Conservation (phyloP, 1,140 invertebrate genomes). For the Anoplolepis gracilipes region DNA sequence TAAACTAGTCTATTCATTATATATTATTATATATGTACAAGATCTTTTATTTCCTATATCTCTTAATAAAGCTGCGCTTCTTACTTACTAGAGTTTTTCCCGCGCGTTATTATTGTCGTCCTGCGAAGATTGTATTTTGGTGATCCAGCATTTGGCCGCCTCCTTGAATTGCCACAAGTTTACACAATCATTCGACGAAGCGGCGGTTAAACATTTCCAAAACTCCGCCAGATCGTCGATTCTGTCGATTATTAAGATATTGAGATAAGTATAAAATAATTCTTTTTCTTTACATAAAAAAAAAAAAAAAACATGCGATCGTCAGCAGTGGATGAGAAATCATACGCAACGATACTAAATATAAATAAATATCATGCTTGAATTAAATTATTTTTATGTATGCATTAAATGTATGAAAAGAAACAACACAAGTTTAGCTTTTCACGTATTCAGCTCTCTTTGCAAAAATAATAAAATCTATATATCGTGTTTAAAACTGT, state of each 20-base stretch:
- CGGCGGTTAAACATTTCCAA: background rate
- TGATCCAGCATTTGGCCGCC: conserved; percentile 34
- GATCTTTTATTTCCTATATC: background rate
- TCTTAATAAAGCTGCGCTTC: background rate
- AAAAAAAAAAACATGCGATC: background rate
- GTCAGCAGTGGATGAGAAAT: background rate
- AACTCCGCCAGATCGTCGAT: conserved; percentile 21
- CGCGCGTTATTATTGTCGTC: background rate
- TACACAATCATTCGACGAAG: conserved; percentile 3
- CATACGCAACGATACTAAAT: background rate
- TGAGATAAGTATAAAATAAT: background rate
- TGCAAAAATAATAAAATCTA: background rate
- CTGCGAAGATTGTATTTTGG: background rate
- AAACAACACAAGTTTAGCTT: background rate
- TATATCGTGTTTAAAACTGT: background rate
- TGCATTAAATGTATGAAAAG: background rate
- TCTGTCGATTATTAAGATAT: conserved; percentile 21
- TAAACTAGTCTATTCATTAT: background rate
- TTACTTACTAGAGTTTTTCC: conserved; percentile 26
- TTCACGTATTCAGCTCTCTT: background rate
- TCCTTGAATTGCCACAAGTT: conserved; percentile 45
- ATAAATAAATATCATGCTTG: background rate
- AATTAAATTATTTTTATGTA: background rate
- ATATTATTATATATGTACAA: background rate
- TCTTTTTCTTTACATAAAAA: no score